A percentile compares a stretch with the other conserved stretches of the same genome.
Conservation (phyloP, 2,888 invertebrate genomes). For the Bellardia pandia region DNA sequence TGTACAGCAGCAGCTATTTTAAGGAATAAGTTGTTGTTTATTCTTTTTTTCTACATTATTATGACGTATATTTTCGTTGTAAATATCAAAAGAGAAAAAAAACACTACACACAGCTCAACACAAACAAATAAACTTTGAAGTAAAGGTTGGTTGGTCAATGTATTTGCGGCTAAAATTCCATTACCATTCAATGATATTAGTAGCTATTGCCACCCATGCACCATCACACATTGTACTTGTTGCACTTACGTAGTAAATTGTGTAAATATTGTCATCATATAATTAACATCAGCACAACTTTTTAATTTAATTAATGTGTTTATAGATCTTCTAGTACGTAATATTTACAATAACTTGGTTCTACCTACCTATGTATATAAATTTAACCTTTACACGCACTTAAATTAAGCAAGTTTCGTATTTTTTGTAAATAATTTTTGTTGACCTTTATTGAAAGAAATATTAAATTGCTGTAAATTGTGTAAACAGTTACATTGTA, state of each 20-base stretch:
- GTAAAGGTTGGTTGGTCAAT: conserved; percentile 12
- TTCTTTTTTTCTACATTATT: neutral
- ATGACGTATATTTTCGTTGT: conserved; percentile 39
- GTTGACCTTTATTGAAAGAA: neutral
- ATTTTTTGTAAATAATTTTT: neutral
- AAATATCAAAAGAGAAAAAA: conserved; percentile 10
- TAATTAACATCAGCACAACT: neutral
- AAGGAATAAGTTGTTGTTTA: conserved; percentile 33
- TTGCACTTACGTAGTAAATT: neutral
- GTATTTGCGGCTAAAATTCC: conserved; percentile 1
- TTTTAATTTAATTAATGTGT: neutral
- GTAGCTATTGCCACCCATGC: neutral
- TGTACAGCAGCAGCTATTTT: conserved; percentile 12
- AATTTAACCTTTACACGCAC: neutral
- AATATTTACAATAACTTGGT: too few relatives aligned
- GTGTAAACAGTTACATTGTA: too few relatives aligned
- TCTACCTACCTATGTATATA: neutral
- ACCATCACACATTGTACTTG: neutral
- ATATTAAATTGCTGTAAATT: conserved; percentile 3
- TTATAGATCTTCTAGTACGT: too few relatives aligned
- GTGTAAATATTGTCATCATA: conserved; percentile 2
- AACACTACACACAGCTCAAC: neutral
- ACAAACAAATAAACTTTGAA: neutral
- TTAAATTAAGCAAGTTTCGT: neutral
- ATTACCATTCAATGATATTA: neutral